A percentile compares a stretch with the other conserved stretches of the same genome.
Evolutionary conservation across 2,113 vertebrate species (phyloP).

Genomic region (Peromyscus polionotus): DNA sequence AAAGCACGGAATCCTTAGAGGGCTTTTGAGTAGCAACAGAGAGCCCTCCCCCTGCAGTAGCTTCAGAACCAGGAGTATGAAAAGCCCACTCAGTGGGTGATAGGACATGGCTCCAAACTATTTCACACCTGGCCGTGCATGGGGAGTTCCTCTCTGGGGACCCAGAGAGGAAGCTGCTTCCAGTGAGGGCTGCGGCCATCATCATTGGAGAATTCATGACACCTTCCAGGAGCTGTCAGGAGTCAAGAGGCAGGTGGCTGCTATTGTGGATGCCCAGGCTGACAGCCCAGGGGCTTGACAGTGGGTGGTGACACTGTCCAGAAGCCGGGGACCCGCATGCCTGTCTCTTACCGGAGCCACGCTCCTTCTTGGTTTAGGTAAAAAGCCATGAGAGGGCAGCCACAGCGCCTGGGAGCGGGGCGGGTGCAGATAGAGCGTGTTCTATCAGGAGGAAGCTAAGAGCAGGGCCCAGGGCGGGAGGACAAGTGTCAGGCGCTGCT

Average conservation of each 20-base stretch:
- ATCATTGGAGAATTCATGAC: background rate
- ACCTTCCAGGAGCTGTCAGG: background rate
- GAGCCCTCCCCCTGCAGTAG: too few species aligned
- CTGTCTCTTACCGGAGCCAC: background rate
- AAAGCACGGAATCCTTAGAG: background rate
- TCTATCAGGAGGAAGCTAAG: slow-evolving; percentile 22
- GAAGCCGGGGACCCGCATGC: background rate
- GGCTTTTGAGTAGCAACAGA: background rate
- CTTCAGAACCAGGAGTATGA: background rate
- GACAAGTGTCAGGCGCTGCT: slow-evolving; percentile 66
- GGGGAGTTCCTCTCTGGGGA: background rate
- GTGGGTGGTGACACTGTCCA: background rate
- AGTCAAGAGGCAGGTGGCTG: background rate
- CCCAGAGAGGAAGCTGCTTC: fast-evolving
- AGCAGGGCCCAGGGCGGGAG: background rate
- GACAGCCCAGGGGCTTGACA: slow-evolving; percentile 22
- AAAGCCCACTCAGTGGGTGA: background rate
- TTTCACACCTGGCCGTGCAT: fast-evolving
- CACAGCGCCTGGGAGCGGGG: fast-evolving
- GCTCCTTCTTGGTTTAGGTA: background rate
- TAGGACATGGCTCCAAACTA: background rate
- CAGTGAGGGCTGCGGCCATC: background rate
- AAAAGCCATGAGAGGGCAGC: background rate
- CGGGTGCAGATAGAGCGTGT: background rate
- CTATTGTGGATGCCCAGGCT: background rate